Evolutionary conservation across 2,888 invertebrate species (phyloP), one percentile per base, ranked within the genome.

Genomic region (Anthophora plumipes): DNA sequence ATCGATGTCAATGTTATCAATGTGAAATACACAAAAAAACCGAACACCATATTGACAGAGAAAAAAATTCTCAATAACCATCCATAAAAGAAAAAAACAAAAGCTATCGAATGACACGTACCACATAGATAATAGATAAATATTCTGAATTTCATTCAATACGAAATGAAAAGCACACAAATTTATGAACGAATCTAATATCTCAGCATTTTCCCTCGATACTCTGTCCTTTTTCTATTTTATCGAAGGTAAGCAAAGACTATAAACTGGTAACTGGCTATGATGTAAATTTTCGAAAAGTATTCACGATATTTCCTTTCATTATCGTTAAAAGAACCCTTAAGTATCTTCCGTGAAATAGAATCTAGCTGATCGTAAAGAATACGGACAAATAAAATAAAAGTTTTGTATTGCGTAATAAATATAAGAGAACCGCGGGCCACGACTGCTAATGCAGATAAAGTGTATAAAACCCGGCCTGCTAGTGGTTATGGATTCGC

Each of bases 401-500:
- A 82, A 73, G 70, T 55, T n/a, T n/a, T 60, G 66, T 59, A 72
- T 80, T 43, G 66, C 74, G 63, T 70, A 77, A 85, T 83, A 84
- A 81, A 82, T 77, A 73, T 52, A 43, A n/a, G 9, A 22, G 61
- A 61, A 37, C 39, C 43, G 43, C 50, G 43, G 54, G 31, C 31
- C 59, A 59, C 48, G 68, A 74, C 72, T 84, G 82, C 87, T 78
- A 82, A 73, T 82, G 79, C 82, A 82, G 85, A 84, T 84, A 84
- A 85, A 86, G 87, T 77, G 72, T 80, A 70, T 86, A 76, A 87
- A 87, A 67, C 75, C 39, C 22, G 20, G n/a, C n/a, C n/a, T 50
- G 60, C 50, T 61, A 67, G 25, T 57, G 74, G 80, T 83, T 87
- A 83, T 77, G 77, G 85, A 83, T 85, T 82, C 77, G 75, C 85